These are phyloP conservation scores for Psittacula derbiana DNA, from an alignment of 2,797 vertebrate genomes.

Conservation along the genomic window DNA sequence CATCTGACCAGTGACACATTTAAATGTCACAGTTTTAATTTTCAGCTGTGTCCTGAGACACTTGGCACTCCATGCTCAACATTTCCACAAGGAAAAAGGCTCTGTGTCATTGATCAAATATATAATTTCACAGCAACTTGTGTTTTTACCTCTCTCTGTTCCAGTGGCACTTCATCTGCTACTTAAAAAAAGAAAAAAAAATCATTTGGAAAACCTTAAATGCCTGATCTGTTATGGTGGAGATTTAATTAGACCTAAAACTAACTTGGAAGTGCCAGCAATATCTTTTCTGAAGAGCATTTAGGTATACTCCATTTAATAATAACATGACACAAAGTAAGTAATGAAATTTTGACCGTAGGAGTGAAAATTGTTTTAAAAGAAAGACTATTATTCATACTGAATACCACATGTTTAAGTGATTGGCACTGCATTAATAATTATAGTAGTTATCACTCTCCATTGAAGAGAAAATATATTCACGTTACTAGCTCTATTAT, in stretches of 20 bases:
- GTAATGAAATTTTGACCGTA: constrained; percentile 47
- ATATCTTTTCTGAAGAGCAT: constrained; percentile 40
- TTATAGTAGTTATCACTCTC: constrained; percentile 60
- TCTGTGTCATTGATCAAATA: not conserved
- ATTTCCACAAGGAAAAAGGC: not conserved
- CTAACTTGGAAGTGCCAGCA: constrained; percentile 62
- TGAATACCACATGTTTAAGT: constrained; percentile 44
- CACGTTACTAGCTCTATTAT: constrained; percentile 37
- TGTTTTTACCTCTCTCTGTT: not conserved
- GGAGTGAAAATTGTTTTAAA: constrained; percentile 60
- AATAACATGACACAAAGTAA: constrained; percentile 54
- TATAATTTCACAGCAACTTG: not conserved
- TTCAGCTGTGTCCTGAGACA: not conserved
- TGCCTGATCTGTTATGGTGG: constrained; percentile 31
- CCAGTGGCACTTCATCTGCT: not conserved
- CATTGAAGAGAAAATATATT: constrained; percentile 42
- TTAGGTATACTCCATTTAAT: constrained; percentile 60
- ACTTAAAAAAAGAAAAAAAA: not conserved
- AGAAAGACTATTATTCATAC: constrained; percentile 47
- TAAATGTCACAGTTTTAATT: not conserved
- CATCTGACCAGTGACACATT: not conserved
- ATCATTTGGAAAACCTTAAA: constrained; percentile 14
- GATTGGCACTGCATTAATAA: constrained; percentile 55
- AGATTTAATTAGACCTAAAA: constrained; percentile 65
- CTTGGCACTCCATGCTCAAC: not conserved